Base-by-base conservation (phyloP, 2,113 vertebrate species). In the Sphaerodactylus townsendi region DNA sequence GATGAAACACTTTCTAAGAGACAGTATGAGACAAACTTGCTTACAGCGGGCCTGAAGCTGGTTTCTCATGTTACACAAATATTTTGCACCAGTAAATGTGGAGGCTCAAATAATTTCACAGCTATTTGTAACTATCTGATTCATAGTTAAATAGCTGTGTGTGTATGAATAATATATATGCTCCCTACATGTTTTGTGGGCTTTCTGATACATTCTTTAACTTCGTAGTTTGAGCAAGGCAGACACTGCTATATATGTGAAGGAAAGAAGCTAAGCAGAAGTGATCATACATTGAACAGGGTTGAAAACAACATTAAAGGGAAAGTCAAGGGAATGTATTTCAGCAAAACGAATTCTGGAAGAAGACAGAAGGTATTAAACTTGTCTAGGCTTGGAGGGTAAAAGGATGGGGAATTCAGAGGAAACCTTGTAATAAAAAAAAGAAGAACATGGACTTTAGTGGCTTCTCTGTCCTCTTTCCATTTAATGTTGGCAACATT, bases 201-300 rank as follows among this genome's bases (percentile, higher is more conserved):
- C 79, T 46, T 86, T 35, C 62, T 15, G 21, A 15, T 46, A 9
- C 3, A 84, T 69, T 46, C 86, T 87, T 79, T 62, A 84, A 46
- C 85, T 86, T 77, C 72, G 48, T 0, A 44, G 74, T 46, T 37
- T 33, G 48, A 85, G 65, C 69, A 46, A 82, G 75, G 84, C 85
- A 93, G 74, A 69, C 1, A 90, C 0, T 89, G 89, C 69, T 87
- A 84, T 77, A 56, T 86, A 0, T 11, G 71, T 90, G 41, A 41
- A 84, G 84, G 79, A 82, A 90, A 87, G 89, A 89, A 90, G 90
- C 89, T 92, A 84, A 91, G 90, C 87, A 4, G 82, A 77, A 91
- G 85, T 92, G 84, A 92, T 41, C 88, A 88, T 81, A 87, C 70
- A 79, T 37, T 6, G 89, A 88, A 90, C 87, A 93, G 62, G 84